Evolutionary conservation across 2,113 vertebrate genomes (phyloP), one percentile per base, ranked within the genome.

Genomic region (Boleophthalmus pectinirostris): DNA sequence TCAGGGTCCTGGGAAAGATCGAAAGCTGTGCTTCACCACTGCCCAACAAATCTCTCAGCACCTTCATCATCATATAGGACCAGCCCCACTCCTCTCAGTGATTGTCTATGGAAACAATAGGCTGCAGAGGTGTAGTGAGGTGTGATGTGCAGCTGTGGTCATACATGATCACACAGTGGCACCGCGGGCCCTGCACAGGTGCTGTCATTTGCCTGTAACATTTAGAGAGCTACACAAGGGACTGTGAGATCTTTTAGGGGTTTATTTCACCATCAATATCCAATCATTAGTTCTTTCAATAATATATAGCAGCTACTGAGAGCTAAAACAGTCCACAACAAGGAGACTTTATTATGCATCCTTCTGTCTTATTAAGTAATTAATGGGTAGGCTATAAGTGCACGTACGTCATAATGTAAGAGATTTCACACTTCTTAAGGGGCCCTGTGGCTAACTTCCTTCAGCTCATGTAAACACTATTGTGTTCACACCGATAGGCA

Each of bases 371-470:
- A 13, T 58, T 25, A 58, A 66, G 66, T 24, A 29, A 29, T 29
- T 29, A 29, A 29, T 29, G 29, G 29, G 29, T 29, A 8, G 2
- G 38, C 38, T 54, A 54, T 43, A 33, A 49, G 18, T 58, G 53
- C n/a, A 23, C 51, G n/a, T n/a, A 56, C 7, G 13, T 33, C 14
- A 33, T 51, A 8, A 38, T 21, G 66, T 63, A 73, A 64, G 54
- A 82, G 85, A 76, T 83, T 38, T 56, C 79, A 75, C 47, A 78
- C 85, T 80, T 76, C 23, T 70, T 83, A 87, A 81, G 84, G 79
- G 78, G 84, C 88, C 92, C 91, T 86, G 85, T 90, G 84, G 88
- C 90, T 85, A 82, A 77, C 81, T 94, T 94, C 93, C 93, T 93
- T 80, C 10, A 0, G 15, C 5, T 58, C 83, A 49, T 85, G 86